Evolutionary conservation across 2,113 vertebrate species (phyloP), one percentile per base, ranked within the genome.

Genomic region (Aspiorhynchus laticeps): DNA sequence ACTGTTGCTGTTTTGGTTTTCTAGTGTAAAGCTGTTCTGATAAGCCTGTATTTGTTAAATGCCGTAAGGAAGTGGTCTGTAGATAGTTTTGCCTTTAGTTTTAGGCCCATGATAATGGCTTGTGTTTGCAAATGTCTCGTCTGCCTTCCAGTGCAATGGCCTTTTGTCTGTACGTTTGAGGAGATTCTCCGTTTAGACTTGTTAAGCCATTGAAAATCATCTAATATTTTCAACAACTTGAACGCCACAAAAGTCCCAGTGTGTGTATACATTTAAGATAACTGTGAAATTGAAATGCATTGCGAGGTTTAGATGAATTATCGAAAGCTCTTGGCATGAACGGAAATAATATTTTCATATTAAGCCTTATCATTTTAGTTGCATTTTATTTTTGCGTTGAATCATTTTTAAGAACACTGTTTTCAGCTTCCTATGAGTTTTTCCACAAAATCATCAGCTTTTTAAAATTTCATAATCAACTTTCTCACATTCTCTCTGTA

Each of bases 231-330:
- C 46, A 46, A 17, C 48, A 61, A 77, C 59, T 85, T 73, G 63
- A 85, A 85, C 38, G 33, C 63, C 53, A 84, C 82, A 89, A 24
- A 80, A 80, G 51, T 80, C 61, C 80, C 71, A 10, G 46, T 63
- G 75, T 48, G 31, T 69, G 5, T 86, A 74, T 59, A 74, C 83
- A 63, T 84, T 88, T 51, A 80, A 82, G 59, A 88, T 80, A 77
- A 90, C 88, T 89, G 89, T 90, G 89, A 89, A 89, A 81, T 77
- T 59, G 46, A 88, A 86, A 83, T 82, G 85, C 86, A 71, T 86
- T 89, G 86, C 69, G 87, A 87, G 86, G 63, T 88, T 79, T 69
- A 74, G 76, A 36, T 3, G 7, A 85, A 75, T 48, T 84, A 67
- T 36, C 11, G 28, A 41, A 81, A 77, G 74, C 85, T 80, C 65